Base-by-base conservation (phyloP, 2,888 invertebrate genomes). In the Hirtodrosophila duncani region DNA sequence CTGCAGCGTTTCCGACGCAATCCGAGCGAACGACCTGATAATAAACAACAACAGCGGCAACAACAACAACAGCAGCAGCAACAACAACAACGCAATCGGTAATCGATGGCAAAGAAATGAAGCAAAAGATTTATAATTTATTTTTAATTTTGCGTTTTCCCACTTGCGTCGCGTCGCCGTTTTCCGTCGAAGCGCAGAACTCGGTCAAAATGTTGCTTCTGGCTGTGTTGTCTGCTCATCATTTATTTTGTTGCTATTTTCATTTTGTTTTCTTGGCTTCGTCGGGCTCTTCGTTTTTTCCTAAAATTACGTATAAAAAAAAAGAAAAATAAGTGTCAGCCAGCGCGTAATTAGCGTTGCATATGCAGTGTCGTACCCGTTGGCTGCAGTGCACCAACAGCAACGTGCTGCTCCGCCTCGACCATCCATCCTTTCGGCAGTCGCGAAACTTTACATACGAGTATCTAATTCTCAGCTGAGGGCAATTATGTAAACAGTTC, bases 1-100 rank as follows among this genome's bases (percentile, higher is more conserved):
- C 90, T 96, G 78, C 94, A 94, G 84, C 90, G 94, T 67, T 89
- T 96, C 79, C 90, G 93, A 62, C 91, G 95, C 58, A 93, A 93
- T 36, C 94, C 94, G 26, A 94, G 94, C 38, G 91, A 91, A 87
- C 90, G 90, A 86, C 87, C 88, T 66, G 91, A 90, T 82, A 86
- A 87, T 70, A 82, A 78, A 65, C 81, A 62, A 21, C 72, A 81
- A 11, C 78, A 70, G 8, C 80, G 58, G 0, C 70, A 59, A 0
- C 60, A 60, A 0, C 75, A 57, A 2, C 63, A 57, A 37, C 64
- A 48, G 1, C 63, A 67, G 0, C 67, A 55, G 5, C 60, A 70
- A 38, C 59, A 65, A 41, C 52, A 67, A 24, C 66, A 65, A 55
- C 57, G 57, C 57, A 84, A 80, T 83, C 82, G 84, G 80, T 82